A percentile compares a stretch with the other conserved stretches of the same genome.
phyloP scores from a whole-genome alignment of 2,888 invertebrate species.

The Cheiracanthium punctorium region DNA sequence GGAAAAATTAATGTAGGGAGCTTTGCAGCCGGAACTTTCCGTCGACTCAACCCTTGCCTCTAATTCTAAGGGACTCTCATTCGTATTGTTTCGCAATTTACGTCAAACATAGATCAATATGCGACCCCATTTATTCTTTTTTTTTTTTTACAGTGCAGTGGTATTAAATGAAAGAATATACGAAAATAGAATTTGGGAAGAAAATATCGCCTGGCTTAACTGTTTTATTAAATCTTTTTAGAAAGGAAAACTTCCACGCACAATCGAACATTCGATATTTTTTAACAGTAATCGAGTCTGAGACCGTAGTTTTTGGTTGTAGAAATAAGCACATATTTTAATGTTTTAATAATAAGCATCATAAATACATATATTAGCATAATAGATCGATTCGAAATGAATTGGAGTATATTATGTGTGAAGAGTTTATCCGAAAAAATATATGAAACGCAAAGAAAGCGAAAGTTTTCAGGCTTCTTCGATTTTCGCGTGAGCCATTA shows the following conservation, averaged over 20 bases:
- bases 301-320: too few relatives aligned
- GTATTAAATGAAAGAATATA: background rate
- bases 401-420: too few relatives aligned
- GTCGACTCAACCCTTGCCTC: background rate
- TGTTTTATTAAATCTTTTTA: background rate
- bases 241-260: background rate
- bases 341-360: too few relatives aligned
- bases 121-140: background rate
- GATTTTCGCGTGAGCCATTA: too few relatives aligned
- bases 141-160: background rate
- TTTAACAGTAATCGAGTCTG: too few relatives aligned
- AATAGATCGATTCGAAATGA: too few relatives aligned
- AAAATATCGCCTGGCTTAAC: background rate
- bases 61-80: background rate
- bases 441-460: too few relatives aligned
- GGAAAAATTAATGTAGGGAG: slow-evolving; percentile 7
- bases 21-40: background rate
- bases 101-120: slow-evolving; percentile 10
- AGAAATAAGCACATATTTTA: too few relatives aligned
- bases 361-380: too few relatives aligned
- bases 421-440: too few relatives aligned
- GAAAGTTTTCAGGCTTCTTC: too few relatives aligned
- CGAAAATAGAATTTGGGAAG: background rate
- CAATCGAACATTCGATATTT: background rate
- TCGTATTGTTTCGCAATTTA: slow-evolving; percentile 9